phyloP scores from a whole-genome alignment of 1,140 invertebrate genomes.

The Vollenhovia emeryi region DNA sequence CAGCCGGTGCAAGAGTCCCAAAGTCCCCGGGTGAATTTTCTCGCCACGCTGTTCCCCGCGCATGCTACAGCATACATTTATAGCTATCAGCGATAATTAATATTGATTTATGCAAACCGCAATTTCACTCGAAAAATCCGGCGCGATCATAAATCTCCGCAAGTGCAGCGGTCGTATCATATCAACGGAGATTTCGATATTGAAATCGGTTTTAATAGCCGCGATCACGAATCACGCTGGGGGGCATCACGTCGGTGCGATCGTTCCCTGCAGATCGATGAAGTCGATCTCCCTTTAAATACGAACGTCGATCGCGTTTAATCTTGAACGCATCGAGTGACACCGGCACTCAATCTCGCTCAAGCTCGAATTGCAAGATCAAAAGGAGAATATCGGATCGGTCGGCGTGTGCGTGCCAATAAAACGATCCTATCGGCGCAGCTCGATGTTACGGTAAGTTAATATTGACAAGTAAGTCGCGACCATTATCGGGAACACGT shows the following conservation, averaged over 20 bases:
- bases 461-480: conserved; percentile 65
- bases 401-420: conserved; percentile 34
- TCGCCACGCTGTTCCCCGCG: background rate
- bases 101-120: conserved; percentile 54
- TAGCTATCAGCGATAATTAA: conserved; percentile 55
- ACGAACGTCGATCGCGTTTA: conserved; percentile 63
- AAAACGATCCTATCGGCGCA: conserved; percentile 55
- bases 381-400: conserved; percentile 50
- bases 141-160: conserved; percentile 47
- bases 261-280: conserved; percentile 62
- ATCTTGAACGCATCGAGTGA: conserved; percentile 67
- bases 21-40: conserved; percentile 10
- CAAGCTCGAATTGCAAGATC: conserved; percentile 34
- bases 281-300: conserved; percentile 69
- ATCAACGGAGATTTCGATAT: conserved; percentile 53
- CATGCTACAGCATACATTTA: background rate
- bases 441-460: conserved; percentile 53
- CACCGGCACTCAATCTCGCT: conserved; percentile 67
- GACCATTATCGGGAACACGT: conserved; percentile 24
- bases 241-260: conserved; percentile 65
- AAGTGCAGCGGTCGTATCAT: conserved; percentile 53
- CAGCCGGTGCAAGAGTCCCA: too few relatives aligned
- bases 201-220: conserved; percentile 58
- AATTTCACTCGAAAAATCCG: conserved; percentile 38
- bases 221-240: conserved; percentile 57